These are phyloP conservation scores for Thymelicus acteon DNA, from an alignment of 2,888 invertebrate species.

Conservation along the genomic window DNA sequence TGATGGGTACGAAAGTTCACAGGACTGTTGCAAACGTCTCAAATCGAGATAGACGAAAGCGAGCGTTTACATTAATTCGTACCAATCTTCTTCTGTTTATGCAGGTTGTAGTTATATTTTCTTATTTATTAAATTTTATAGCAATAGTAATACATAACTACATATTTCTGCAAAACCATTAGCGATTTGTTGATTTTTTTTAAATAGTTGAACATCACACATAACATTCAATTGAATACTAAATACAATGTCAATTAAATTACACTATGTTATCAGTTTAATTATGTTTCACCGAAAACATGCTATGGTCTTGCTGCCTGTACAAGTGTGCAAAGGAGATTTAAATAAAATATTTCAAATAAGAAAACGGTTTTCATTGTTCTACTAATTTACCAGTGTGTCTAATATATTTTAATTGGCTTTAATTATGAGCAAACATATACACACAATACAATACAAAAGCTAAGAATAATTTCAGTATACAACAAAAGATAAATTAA, in stretches of 20 bases:
- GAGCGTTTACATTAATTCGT: constrained; percentile 78
- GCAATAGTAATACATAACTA: constrained; percentile 68
- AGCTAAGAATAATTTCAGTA: too few species aligned
- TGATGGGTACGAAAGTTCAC: constrained; percentile 77
- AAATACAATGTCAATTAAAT: constrained; percentile 52
- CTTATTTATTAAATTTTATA: constrained; percentile 83
- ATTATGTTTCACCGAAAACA: constrained; percentile 64
- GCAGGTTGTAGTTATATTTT: constrained; percentile 81
- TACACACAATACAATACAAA: too few species aligned
- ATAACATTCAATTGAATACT: constrained; percentile 40
- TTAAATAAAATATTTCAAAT: constrained; percentile 80
- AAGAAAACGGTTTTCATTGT: constrained; percentile 46
- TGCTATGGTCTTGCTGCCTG: constrained; percentile 70
- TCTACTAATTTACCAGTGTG: background rate
- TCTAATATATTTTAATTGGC: too few species aligned
- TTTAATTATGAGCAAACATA: too few species aligned
- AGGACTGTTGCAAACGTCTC: constrained; percentile 68
- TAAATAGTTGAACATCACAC: constrained; percentile 42
- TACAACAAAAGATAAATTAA: too few species aligned
- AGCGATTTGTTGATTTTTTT: constrained; percentile 56
- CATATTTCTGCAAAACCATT: constrained; percentile 62
- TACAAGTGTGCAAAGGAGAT: constrained; percentile 77
- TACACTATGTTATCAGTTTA: constrained; percentile 62
- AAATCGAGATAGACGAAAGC: constrained; percentile 55
- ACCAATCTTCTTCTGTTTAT: constrained; percentile 73